Conservation (phyloP, 2,888 invertebrate species). For the Epinotia nisella region DNA sequence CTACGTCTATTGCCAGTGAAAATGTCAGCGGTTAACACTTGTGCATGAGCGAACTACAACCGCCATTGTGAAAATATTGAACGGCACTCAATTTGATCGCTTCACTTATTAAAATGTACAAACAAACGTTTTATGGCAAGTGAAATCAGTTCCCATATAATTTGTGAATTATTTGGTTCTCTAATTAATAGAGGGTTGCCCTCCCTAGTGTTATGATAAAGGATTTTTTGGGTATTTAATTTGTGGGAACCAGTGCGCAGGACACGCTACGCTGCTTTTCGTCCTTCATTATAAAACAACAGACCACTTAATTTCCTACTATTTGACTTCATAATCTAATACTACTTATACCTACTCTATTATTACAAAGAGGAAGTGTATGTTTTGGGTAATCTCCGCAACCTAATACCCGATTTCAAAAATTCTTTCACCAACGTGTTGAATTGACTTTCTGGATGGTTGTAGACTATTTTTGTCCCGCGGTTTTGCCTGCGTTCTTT, state of each 20-base stretch:
- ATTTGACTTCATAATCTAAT: not conserved
- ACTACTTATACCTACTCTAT: too few relatives aligned
- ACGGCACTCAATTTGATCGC: conserved; percentile 30
- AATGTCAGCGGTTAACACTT: not conserved
- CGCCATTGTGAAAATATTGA: conserved; percentile 10
- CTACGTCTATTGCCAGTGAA: not conserved
- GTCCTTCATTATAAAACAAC: conserved; percentile 58
- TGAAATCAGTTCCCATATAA: conserved; percentile 76
- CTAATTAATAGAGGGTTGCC: conserved; percentile 70
- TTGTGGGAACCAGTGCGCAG: conserved; percentile 75
- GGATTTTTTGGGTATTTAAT: conserved; percentile 73
- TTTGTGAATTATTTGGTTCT: conserved; percentile 72
- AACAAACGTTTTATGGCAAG: conserved; percentile 50
- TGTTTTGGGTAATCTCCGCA: too few relatives aligned
- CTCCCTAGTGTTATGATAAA: conserved; percentile 62
- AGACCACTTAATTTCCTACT: conserved; percentile 1
- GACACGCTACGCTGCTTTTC: conserved; percentile 62
- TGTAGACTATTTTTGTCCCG: too few relatives aligned
- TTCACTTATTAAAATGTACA: conserved; percentile 36
- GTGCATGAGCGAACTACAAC: not conserved
- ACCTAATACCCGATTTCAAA: too few relatives aligned
- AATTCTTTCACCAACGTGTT: too few relatives aligned
- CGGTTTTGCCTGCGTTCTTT: too few relatives aligned
- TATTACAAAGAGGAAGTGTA: too few relatives aligned
- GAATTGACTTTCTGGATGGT: too few relatives aligned